Conservation (phyloP, 2,888 invertebrate genomes). For the Buathra laborator region DNA sequence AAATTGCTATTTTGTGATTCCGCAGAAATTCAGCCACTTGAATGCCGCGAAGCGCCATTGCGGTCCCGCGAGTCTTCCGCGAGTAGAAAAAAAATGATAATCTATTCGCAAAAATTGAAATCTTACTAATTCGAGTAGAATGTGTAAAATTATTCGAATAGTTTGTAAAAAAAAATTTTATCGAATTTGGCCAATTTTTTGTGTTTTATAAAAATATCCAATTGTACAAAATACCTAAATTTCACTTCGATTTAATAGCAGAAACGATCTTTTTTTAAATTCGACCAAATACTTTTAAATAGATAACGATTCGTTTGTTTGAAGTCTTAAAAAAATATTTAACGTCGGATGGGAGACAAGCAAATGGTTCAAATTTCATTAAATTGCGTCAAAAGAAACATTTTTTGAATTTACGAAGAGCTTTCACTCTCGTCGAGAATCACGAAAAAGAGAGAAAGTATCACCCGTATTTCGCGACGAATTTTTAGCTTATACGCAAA, state of each 20-base stretch:
- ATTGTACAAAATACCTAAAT: background rate
- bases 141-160: background rate
- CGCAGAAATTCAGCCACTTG: constrained; percentile 57
- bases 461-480: background rate
- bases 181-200: background rate
- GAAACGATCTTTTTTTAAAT: background rate
- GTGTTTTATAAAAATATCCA: background rate
- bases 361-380: background rate
- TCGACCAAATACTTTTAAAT: background rate
- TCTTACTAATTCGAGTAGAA: background rate
- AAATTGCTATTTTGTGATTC: background rate
- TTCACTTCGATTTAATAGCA: no score
- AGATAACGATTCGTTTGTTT: background rate
- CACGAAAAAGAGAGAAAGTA: background rate
- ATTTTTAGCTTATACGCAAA: background rate
- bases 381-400: background rate
- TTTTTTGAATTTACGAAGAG: background rate
- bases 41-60: constrained; percentile 64
- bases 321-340: background rate
- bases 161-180: background rate
- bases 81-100: background rate
- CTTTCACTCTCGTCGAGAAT: background rate
- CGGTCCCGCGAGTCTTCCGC: constrained; percentile 15
- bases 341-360: background rate
- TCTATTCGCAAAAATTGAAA: background rate